phyloP scores from a whole-genome alignment of 2,888 invertebrate genomes.

The Elmis aenea region DNA sequence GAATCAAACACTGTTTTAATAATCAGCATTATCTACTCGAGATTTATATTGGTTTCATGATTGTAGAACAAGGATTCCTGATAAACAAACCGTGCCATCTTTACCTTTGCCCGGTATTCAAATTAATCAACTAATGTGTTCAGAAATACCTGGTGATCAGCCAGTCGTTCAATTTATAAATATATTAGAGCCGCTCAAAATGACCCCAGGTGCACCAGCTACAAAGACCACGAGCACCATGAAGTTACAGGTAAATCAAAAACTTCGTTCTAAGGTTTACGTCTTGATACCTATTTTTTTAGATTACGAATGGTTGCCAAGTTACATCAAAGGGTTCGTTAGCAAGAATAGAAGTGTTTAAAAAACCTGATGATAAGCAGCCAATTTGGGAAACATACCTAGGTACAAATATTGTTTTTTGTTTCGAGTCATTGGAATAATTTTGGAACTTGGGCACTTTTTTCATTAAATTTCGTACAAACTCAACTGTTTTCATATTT shows the following conservation, averaged over 20 bases:
- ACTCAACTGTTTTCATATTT: too few relatives aligned
- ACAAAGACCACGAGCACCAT: constrained; percentile 37
- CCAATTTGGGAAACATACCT: constrained; percentile 67
- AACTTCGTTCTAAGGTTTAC: too few relatives aligned
- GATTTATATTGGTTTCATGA: too few relatives aligned
- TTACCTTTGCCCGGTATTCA: constrained; percentile 42
- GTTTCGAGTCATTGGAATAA: background rate
- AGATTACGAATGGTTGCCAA: constrained; percentile 43
- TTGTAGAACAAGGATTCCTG: too few relatives aligned
- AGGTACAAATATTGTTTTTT: constrained; percentile 46
- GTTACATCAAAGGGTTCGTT: constrained; percentile 57
- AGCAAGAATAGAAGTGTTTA: constrained; percentile 54
- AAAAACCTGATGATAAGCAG: constrained; percentile 54
- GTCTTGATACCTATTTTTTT: too few relatives aligned
- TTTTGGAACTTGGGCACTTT: constrained; percentile 16
- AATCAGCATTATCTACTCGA: too few relatives aligned
- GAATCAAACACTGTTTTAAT: too few relatives aligned
- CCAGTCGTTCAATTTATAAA: constrained; percentile 44
- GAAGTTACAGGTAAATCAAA: constrained; percentile 43
- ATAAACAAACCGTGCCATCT: too few relatives aligned
- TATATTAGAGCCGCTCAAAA: constrained; percentile 41
- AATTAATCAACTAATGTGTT: constrained; percentile 44
- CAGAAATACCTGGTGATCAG: constrained; percentile 45
- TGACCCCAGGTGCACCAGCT: constrained; percentile 36
- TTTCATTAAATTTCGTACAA: too few relatives aligned